Evolutionary conservation across 2,797 vertebrate species (phyloP).

Genomic region (Pachyuromys duprasi): DNA sequence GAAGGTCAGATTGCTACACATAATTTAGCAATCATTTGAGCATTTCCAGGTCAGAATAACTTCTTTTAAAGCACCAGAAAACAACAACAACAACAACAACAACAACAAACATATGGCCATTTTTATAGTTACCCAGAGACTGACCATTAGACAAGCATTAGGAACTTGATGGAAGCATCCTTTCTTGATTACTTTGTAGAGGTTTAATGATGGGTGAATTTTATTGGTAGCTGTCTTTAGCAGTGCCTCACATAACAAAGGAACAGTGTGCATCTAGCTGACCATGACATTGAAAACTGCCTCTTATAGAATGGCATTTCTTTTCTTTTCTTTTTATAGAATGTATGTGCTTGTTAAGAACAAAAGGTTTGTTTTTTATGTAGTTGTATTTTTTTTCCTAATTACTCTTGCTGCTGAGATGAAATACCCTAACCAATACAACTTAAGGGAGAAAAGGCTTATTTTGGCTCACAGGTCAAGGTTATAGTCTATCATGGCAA

Average conservation of each 20-base stretch:
- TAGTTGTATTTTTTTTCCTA: conserved; percentile 26
- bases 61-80: conserved; percentile 16
- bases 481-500: background rate
- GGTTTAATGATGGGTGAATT: background rate
- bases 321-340: background rate
- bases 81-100: background rate
- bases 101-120: background rate
- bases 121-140: background rate
- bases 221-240: background rate
- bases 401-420: background rate
- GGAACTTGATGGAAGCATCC: background rate
- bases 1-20: background rate
- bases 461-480: background rate
- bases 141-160: background rate
- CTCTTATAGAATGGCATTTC: conserved; percentile 2
- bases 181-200: background rate
- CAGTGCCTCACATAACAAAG: background rate
- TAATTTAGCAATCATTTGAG: conserved; percentile 24
- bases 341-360: background rate
- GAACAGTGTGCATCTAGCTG: background rate
- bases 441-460: background rate
- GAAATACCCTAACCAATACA: background rate
- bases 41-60: conserved; percentile 8
- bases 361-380: background rate
- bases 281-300: background rate